phyloP scores from a whole-genome alignment of 2,797 vertebrate species.

The Manis javanica region DNA sequence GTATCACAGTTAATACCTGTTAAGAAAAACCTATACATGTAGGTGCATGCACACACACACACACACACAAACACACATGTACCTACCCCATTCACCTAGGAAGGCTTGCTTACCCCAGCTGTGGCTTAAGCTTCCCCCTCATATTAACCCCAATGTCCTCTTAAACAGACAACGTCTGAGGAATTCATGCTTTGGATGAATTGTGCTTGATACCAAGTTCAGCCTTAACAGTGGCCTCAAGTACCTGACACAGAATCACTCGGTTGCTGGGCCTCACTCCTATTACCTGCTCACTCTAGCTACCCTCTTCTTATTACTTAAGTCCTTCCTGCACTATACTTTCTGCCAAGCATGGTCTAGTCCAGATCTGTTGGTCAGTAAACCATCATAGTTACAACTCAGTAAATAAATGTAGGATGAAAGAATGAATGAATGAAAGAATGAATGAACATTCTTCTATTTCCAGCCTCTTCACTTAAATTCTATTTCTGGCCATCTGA shows the following conservation, averaged over 20 bases:
- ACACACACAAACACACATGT: neutral
- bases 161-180: neutral
- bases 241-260: neutral
- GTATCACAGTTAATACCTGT: neutral
- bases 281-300: neutral
- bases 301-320: neutral
- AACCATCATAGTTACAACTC: neutral
- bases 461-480: neutral
- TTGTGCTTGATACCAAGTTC: neutral
- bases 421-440: neutral
- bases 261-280: neutral
- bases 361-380: neutral
- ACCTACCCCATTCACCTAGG: neutral
- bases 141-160: neutral
- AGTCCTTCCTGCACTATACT: neutral
- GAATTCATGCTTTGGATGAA: neutral
- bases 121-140: neutral
- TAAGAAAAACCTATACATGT: neutral
- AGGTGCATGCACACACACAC: neutral
- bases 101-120: neutral
- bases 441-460: neutral
- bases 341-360: neutral
- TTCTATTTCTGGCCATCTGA: neutral
- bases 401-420: neutral
- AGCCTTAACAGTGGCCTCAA: neutral